Evolutionary conservation across 2,113 vertebrate genomes (phyloP).

Genomic region (Chaenogobius annularis): DNA sequence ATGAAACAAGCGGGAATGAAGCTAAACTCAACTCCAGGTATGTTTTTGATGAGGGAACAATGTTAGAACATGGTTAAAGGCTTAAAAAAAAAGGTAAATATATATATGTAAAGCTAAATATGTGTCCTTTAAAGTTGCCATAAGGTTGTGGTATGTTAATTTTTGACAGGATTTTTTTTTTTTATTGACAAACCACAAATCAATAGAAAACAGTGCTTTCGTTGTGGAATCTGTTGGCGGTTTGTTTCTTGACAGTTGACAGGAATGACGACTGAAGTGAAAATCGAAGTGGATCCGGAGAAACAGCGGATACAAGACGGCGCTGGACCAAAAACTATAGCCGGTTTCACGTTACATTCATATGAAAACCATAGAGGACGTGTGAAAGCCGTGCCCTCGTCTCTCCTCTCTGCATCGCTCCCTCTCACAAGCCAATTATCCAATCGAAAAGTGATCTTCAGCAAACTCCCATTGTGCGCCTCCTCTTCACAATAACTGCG

Average conservation of each 20-base stretch:
- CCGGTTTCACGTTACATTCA: conserved; percentile 65
- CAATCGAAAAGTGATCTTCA: conserved; percentile 77
- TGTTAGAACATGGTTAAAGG: too few relatives aligned
- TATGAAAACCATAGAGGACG: conserved; percentile 69
- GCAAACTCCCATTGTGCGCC: conserved; percentile 71
- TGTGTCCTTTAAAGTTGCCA: too few relatives aligned
- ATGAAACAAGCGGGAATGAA: too few relatives aligned
- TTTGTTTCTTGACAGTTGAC: background rate
- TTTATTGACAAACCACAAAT: background rate
- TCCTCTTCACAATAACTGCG: conserved; percentile 75
- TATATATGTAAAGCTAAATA: too few relatives aligned
- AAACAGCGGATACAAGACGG: conserved; percentile 21
- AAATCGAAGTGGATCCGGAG: conserved; percentile 52
- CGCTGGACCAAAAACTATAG: conserved; percentile 47
- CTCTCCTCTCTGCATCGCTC: conserved; percentile 37
- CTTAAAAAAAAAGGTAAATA: too few relatives aligned
- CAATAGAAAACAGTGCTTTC: background rate
- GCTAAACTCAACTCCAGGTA: too few relatives aligned
- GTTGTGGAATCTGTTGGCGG: background rate
- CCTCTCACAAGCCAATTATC: conserved; percentile 75
- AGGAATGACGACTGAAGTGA: background rate
- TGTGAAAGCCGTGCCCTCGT: conserved; percentile 75
- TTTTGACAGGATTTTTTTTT: too few relatives aligned
- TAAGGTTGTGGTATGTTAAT: too few relatives aligned
- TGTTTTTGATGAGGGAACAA: too few relatives aligned